Percentiles rank a stretch among this genome's conserved stretches.
These are phyloP conservation scores for Channa maculata DNA, from an alignment of 2,113 vertebrate genomes.

Conservation along the genomic window DNA sequence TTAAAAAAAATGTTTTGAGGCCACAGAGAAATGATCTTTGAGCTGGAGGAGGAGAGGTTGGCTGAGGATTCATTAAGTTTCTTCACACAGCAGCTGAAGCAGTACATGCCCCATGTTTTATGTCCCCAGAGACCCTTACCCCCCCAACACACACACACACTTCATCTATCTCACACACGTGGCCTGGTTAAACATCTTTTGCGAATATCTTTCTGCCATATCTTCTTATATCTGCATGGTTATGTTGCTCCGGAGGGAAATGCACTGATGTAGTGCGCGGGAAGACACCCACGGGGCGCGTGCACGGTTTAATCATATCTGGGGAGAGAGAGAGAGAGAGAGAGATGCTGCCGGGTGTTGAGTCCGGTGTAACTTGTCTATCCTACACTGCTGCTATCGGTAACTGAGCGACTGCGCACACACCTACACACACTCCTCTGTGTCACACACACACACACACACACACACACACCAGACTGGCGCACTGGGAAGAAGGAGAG, in stretches of 20 bases:
- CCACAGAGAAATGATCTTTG: not conserved
- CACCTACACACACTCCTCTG: conserved; percentile 52
- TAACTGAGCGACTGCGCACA: conserved; percentile 58
- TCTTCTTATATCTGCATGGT: conserved; percentile 46
- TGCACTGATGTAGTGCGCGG: conserved; percentile 32
- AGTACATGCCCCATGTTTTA: conserved; percentile 6
- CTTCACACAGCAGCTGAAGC: conserved; percentile 35
- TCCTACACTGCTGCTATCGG: conserved; percentile 61
- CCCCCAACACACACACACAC: not conserved
- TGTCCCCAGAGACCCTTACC: not conserved
- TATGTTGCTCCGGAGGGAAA: conserved; percentile 46
- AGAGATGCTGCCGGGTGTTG: conserved; percentile 48
- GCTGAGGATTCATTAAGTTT: conserved; percentile 48
- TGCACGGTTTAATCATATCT: conserved; percentile 63
- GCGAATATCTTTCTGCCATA: conserved; percentile 32
- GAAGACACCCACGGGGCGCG: conserved; percentile 67
- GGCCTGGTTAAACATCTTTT: conserved; percentile 47
- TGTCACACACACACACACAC: conserved; percentile 10
- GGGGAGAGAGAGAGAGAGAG: conserved; percentile 42
- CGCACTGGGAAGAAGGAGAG: conserved; percentile 39
- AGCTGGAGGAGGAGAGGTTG: conserved; percentile 3
- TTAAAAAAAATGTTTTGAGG: not conserved
- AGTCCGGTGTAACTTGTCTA: conserved; percentile 65
- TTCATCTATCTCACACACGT: conserved; percentile 1
- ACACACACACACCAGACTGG: conserved; percentile 34